phyloP scores from a whole-genome alignment of 2,797 vertebrate species.

The Argentina silus region DNA sequence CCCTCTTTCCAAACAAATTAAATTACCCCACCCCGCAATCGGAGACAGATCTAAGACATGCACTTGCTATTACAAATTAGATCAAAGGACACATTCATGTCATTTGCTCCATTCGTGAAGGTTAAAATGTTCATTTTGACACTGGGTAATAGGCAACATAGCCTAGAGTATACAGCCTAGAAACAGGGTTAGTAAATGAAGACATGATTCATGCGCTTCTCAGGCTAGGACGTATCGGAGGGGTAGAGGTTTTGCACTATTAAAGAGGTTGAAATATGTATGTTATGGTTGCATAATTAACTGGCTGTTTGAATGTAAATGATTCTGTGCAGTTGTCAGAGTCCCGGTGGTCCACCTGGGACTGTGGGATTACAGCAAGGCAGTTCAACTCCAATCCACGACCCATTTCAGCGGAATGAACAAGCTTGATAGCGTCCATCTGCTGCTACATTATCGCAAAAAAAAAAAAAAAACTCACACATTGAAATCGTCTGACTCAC shows the following conservation, averaged over 20 bases:
- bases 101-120: background rate
- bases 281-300: conserved; percentile 52
- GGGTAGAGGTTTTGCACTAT: conserved; percentile 25
- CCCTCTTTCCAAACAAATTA: conserved; percentile 8
- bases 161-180: too few species aligned
- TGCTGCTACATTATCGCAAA: background rate
- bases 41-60: background rate
- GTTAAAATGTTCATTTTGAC: background rate
- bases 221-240: background rate
- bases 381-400: conserved; percentile 22
- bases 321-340: too few species aligned
- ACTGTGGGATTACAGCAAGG: background rate
- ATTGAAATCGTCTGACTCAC: background rate
- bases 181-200: too few species aligned
- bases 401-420: conserved; percentile 22
- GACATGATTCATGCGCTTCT: too few species aligned
- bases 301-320: conserved; percentile 27
- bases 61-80: background rate
- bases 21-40: conserved; percentile 25
- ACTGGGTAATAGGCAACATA: too few species aligned
- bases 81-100: background rate
- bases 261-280: conserved; percentile 39
- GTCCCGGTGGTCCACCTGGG: background rate
- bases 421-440: conserved; percentile 14
- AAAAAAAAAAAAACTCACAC: background rate